phyloP scores from a whole-genome alignment of 2,113 vertebrate genomes.

The Leucoraja erinaceus region DNA sequence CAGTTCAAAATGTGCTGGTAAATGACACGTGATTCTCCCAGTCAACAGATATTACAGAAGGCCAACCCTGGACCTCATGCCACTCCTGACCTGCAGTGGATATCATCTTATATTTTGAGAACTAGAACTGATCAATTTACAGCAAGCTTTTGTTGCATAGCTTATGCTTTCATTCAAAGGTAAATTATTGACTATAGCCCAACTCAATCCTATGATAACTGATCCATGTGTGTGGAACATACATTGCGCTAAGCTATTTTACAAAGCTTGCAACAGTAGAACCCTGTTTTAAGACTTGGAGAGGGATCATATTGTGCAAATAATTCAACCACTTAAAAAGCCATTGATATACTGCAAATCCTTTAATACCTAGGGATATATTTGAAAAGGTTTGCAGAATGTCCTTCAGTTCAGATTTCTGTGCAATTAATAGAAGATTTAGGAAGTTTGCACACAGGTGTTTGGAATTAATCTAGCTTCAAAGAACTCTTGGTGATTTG shows the following conservation, averaged over 20 bases:
- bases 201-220: background rate
- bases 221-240: too few relatives aligned
- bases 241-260: background rate
- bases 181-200: background rate
- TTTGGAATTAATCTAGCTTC: background rate
- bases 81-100: background rate
- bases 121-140: background rate
- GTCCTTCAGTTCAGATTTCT: background rate
- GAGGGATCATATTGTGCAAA: background rate
- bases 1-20: background rate
- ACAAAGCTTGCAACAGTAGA: background rate
- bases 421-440: background rate
- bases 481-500: background rate
- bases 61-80: background rate
- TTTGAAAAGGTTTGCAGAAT: background rate
- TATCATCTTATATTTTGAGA: background rate
- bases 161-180: background rate
- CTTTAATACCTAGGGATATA: background rate
- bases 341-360: background rate
- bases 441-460: background rate
- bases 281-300: background rate
- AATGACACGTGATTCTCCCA: background rate
- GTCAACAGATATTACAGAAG: background rate
- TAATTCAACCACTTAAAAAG: background rate
- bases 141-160: background rate